Conservation (phyloP, 1,140 invertebrate genomes). For the Palaemon carinicauda region DNA sequence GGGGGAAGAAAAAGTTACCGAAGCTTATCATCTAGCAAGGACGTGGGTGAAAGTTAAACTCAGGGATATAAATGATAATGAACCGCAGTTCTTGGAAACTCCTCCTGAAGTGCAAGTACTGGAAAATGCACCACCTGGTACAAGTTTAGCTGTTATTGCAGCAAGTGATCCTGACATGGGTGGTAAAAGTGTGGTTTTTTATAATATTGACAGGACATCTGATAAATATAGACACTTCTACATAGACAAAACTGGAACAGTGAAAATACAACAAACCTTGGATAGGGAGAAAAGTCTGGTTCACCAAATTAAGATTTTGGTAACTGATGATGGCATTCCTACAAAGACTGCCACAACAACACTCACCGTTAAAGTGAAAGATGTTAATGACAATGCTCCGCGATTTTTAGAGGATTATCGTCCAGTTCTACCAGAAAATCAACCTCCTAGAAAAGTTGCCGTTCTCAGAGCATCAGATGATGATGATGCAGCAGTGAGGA, state of each 20-base stretch:
- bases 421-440: slow-evolving; percentile 90
- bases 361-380: slow-evolving; percentile 91
- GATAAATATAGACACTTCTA: slow-evolving; percentile 91
- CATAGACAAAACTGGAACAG: slow-evolving; percentile 92
- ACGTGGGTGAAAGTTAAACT: slow-evolving; percentile 94
- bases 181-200: slow-evolving; percentile 89
- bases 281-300: slow-evolving; percentile 90
- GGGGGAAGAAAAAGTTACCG: slow-evolving; percentile 93
- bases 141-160: slow-evolving; percentile 89
- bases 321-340: slow-evolving; percentile 93
- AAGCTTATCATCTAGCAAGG: slow-evolving; percentile 94
- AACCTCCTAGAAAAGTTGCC: slow-evolving; percentile 86
- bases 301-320: slow-evolving; percentile 94
- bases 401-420: slow-evolving; percentile 80
- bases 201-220: slow-evolving; percentile 88
- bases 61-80: slow-evolving; percentile 95
- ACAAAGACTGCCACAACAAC: slow-evolving; percentile 95
- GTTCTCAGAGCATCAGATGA: slow-evolving; percentile 95
- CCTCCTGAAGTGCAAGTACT: slow-evolving; percentile 90
- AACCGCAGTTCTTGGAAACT: slow-evolving; percentile 90
- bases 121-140: slow-evolving; percentile 90
- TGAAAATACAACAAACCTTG: slow-evolving; percentile 71
- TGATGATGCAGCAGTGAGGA: slow-evolving; percentile 91
- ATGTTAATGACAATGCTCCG: slow-evolving; percentile 89
- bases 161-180: slow-evolving; percentile 93